Base-by-base conservation (phyloP, 2,113 vertebrate species). In the Labeo rohita region DNA sequence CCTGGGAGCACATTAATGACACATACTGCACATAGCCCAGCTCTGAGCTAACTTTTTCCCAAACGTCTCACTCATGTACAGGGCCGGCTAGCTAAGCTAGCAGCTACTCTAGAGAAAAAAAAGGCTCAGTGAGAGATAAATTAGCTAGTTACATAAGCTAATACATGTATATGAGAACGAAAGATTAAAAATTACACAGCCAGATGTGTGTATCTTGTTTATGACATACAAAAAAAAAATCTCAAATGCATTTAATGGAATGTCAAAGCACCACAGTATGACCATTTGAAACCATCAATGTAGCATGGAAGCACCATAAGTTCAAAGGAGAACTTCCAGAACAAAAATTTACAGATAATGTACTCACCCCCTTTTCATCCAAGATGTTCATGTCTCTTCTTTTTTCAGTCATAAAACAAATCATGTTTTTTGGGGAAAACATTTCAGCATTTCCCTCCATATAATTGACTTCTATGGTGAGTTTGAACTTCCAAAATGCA, bases 1-100 rank as follows among this genome's bases (percentile, higher is more conserved):
- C 83, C 50, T 54, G 84, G 88, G 89, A 88, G 63, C 52, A 84
- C 83, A 87, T 84, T 86, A 87, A 85, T 72, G 73, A 84, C 84
- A 79, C 84, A 83, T 86, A 50, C 68, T 73, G 65, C 74, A 85
- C 82, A 87, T 68, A 80, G 83, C 45, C 84, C 83, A 59, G 68
- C n/a, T 39, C 70, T 87, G 83, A 86, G 86, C 39, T 80, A 74
- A 88, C 61, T 83, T 87, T 89, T 86, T 23, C 50, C 66, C 23
- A 77, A 74, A 50, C 15, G 34, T 52, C 43, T 52, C 85, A 66
- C 82, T 66, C 47, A 66, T 21, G 34, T 52, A 73, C 54, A 78
- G 50, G 39, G 39, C 8, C 36, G 18, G 15, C 11, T 65, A 12
- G 4, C 34, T 45, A 72, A 72, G 39, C 68, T n/a, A 72, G 39